Percentiles rank a stretch among this genome's conserved stretches.
These are phyloP conservation scores for Dicaeum eximium DNA, from an alignment of 2,113 vertebrate species.

Conservation along the genomic window DNA sequence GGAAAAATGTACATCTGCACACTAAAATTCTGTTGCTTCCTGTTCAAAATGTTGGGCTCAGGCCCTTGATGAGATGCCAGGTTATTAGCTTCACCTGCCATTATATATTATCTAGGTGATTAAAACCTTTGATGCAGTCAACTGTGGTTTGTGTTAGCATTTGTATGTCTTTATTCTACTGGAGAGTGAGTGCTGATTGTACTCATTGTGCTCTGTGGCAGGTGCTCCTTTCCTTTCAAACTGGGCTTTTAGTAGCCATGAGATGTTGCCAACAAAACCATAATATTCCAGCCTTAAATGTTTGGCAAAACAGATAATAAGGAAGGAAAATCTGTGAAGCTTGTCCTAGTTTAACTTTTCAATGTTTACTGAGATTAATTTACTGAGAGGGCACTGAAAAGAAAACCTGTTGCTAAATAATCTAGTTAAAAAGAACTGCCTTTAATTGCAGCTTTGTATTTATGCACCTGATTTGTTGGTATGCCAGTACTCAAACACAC, in stretches of 20 bases:
- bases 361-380: constrained; percentile 31
- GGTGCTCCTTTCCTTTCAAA: not conserved
- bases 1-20: not conserved
- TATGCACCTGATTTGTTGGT: constrained; percentile 34
- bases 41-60: not conserved
- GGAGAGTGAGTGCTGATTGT: not conserved
- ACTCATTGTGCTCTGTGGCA: not conserved
- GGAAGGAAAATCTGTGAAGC: not conserved
- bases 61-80: constrained; percentile 12
- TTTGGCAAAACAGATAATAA: not conserved
- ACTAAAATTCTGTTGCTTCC: constrained; percentile 31
- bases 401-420: constrained; percentile 68
- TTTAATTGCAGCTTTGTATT: constrained; percentile 65
- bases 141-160: constrained; percentile 36
- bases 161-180: not conserved
- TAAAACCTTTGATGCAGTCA: constrained; percentile 41
- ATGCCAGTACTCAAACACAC: constrained; percentile 51
- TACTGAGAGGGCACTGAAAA: constrained; percentile 11
- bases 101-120: constrained; percentile 45
- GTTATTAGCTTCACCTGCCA: constrained; percentile 46
- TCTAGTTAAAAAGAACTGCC: constrained; percentile 44
- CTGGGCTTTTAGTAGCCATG: not conserved
- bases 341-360: constrained; percentile 16
- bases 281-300: not conserved
- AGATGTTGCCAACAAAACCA: not conserved